Conservation (phyloP, 2,797 vertebrate species). For the Triplophysa bombifrons region DNA sequence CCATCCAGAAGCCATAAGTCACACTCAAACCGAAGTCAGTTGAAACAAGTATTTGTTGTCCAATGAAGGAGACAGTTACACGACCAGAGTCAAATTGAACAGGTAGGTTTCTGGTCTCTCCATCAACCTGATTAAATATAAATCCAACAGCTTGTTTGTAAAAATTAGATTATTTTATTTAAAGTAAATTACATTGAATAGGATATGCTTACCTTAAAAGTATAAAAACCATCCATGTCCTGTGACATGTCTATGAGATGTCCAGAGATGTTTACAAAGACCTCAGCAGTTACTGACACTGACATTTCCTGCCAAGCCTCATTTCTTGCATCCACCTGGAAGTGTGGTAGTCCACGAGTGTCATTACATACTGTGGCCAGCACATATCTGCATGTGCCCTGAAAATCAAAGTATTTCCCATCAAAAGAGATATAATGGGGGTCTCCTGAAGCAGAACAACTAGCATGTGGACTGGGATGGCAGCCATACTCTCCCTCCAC, state of each 20-base stretch:
- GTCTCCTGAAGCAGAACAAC: conserved; percentile 71
- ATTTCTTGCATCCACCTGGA: conserved; percentile 63
- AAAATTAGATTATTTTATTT: background rate
- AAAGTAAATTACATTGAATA: background rate
- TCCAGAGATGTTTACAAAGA: conserved; percentile 65
- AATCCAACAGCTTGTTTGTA: background rate
- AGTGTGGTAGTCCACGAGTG: conserved; percentile 58
- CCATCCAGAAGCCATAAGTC: conserved; percentile 69
- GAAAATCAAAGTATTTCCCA: conserved; percentile 67
- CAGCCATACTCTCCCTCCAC: conserved; percentile 63
- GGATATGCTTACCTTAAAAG: conserved; percentile 62
- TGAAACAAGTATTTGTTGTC: conserved; percentile 65
- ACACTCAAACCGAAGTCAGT: conserved; percentile 73
- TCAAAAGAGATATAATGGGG: conserved; percentile 75
- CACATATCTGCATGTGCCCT: conserved; percentile 65
- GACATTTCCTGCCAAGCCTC: conserved; percentile 19
- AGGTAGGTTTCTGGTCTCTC: conserved; percentile 66
- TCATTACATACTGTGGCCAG: conserved; percentile 73
- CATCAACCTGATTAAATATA: conserved; percentile 53
- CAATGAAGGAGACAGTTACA: conserved; percentile 71
- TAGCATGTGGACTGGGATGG: conserved; percentile 58
- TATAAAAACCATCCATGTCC: conserved; percentile 14
- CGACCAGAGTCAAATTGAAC: conserved; percentile 62
- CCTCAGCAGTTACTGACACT: conserved; percentile 64
- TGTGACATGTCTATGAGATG: conserved; percentile 60